Conservation (phyloP, 1,140 invertebrate genomes). For the Piezodorus guildinii region DNA sequence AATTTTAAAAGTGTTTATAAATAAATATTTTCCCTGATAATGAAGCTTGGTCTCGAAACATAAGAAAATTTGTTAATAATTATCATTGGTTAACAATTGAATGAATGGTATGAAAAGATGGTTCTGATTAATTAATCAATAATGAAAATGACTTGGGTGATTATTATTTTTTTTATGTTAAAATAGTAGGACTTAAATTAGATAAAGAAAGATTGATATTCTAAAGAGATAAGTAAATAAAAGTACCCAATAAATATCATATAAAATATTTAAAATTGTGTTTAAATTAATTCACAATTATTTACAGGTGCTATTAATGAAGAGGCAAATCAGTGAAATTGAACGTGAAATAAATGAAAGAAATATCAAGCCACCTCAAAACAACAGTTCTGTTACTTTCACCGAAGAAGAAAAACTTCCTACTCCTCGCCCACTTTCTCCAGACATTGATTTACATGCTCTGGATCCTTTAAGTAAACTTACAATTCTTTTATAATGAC, state of each 20-base stretch:
- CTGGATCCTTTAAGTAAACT: constrained; percentile 30
- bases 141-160: too few relatives aligned
- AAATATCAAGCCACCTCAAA: constrained; percentile 22
- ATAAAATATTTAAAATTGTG: too few relatives aligned
- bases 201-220: not conserved
- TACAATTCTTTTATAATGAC: not conserved
- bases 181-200: not conserved
- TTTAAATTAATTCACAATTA: constrained; percentile 1
- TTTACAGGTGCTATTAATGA: constrained; percentile 48
- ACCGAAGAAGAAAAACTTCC: constrained; percentile 19
- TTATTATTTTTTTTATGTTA: too few relatives aligned
- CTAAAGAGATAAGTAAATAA: too few relatives aligned
- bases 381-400: constrained; percentile 11
- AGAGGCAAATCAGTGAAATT: constrained; percentile 59
- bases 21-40: too few relatives aligned
- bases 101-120: too few relatives aligned
- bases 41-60: too few relatives aligned
- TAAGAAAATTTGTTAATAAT: too few relatives aligned
- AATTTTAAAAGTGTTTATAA: too few relatives aligned
- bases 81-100: too few relatives aligned
- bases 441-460: constrained; percentile 29
- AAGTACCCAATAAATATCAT: too few relatives aligned
- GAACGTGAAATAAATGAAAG: constrained; percentile 57
- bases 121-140: too few relatives aligned
- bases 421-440: constrained; percentile 18